These are phyloP conservation scores for Chanos chanos DNA, from an alignment of 2,797 vertebrate genomes.

Conservation along the genomic window DNA sequence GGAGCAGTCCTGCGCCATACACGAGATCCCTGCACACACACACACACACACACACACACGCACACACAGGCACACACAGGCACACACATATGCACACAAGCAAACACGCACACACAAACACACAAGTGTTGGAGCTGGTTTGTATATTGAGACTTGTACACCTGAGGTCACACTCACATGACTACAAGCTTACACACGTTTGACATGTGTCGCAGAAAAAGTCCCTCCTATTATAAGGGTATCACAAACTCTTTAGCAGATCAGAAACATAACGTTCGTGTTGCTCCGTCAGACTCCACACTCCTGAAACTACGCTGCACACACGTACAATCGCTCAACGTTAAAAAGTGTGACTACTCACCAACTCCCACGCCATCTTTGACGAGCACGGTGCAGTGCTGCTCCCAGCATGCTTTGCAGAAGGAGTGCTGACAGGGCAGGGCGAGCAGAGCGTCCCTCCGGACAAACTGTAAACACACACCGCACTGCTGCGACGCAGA, in stretches of 20 bases:
- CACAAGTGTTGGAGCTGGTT: too few species aligned
- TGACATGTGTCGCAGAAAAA: too few species aligned
- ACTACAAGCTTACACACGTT: neutral
- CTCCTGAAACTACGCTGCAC: too few species aligned
- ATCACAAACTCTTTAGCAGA: too few species aligned
- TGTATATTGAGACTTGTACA: too few species aligned
- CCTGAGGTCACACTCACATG: neutral
- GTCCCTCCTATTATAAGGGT: too few species aligned
- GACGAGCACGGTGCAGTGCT: constrained; percentile 96
- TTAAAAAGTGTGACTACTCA: too few species aligned
- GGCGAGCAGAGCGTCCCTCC: constrained; percentile 89
- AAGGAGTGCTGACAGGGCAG: constrained; percentile 97
- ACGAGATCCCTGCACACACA: constrained; percentile 82
- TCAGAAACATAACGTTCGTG: too few species aligned
- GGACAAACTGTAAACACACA: constrained; percentile 95
- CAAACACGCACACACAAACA: neutral
- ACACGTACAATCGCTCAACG: too few species aligned
- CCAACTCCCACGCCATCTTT: constrained; percentile 96
- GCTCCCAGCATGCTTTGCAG: constrained; percentile 98
- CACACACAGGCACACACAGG: neutral
- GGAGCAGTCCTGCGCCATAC: constrained; percentile 98
- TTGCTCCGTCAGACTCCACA: too few species aligned
- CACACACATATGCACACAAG: neutral
- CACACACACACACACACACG: constrained; percentile 7
- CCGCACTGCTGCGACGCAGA: constrained; percentile 89